Conservation (phyloP, 2,113 vertebrate genomes). For the Heterotilapia buettikoferi region DNA sequence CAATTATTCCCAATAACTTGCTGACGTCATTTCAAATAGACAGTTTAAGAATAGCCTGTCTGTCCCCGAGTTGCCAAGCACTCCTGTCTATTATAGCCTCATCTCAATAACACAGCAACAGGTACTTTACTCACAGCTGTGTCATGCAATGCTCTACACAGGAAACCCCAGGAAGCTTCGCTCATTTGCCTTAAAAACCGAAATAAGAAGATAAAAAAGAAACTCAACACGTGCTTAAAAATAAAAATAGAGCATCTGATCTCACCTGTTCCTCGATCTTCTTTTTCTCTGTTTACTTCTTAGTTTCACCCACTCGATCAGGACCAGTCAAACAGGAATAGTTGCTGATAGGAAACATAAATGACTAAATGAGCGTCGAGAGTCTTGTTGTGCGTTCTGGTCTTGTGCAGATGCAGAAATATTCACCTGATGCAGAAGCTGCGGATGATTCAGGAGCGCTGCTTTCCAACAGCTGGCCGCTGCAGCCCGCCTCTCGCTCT, state of each 20-base stretch:
- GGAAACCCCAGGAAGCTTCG: not conserved
- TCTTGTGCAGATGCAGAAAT: not conserved
- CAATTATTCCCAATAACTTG: constrained; percentile 43
- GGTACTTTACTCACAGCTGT: not conserved
- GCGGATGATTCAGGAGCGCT: constrained; percentile 42
- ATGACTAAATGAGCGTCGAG: not conserved
- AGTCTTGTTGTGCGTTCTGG: not conserved
- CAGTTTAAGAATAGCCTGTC: constrained; percentile 55
- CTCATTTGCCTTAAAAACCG: not conserved
- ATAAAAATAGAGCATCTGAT: not conserved
- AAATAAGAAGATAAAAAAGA: not conserved
- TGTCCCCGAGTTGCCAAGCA: constrained; percentile 54
- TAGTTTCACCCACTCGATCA: not conserved
- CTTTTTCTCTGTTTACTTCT: not conserved
- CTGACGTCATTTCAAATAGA: constrained; percentile 51
- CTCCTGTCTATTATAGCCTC: constrained; percentile 48
- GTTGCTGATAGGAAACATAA: not conserved
- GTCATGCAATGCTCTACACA: not conserved
- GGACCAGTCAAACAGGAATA: not conserved
- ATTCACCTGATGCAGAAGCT: constrained; percentile 49
- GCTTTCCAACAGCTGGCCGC: constrained; percentile 60
- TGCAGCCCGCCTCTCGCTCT: not conserved
- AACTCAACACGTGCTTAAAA: not conserved
- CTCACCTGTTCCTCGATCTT: constrained; percentile 44
- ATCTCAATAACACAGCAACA: constrained; percentile 28